Evolutionary conservation across 2,797 vertebrate genomes (phyloP), one percentile per base, ranked within the genome.

Genomic region (Scleropages formosus): DNA sequence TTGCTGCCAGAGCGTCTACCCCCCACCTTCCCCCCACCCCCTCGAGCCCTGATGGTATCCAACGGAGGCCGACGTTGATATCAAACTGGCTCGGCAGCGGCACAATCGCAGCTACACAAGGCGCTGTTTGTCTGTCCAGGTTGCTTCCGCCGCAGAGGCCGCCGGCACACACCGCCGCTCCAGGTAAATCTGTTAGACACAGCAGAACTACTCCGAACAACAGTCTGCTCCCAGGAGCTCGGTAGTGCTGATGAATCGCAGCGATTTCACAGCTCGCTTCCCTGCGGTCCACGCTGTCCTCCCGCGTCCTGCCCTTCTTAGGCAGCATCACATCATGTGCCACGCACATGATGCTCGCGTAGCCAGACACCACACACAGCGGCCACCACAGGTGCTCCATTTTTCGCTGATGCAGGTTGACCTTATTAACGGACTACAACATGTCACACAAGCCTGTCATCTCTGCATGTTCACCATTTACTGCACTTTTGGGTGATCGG

Each of bases 11-110:
- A 84, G 87, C 90, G 95, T 96, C 96, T 96, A 93, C 91, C 91
- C 94, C 94, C 92, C 84, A n/a, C n/a, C n/a, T n/a, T n/a, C n/a
- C n/a, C n/a, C n/a, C 96, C 96, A 93, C 91, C 91, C 94, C 94
- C 92, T 84, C 86, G 79, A 89, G 90, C 90, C 91, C 91, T 85
- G 90, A 92, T 90, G 88, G 86, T 85, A 90, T 93, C 93, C 90
- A 90, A 93, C 89, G 89, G 87, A 89, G 84, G 86, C 88, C 84
- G 87, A 84, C 80, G 63, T 85, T 88, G 91, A 94, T 95, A 96
- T 96, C 94, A 93, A 75, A 91, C 91, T 92, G 89, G 78, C 92
- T 92, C 92, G 91, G 94, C 90, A 91, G 90, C 87, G 84, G 89
- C 88, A 88, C 91, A 92, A 92, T 92, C 93, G 85, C 64, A 82